phyloP scores from a whole-genome alignment of 2,797 vertebrate species.

The Schizothorax lantsangensis region DNA sequence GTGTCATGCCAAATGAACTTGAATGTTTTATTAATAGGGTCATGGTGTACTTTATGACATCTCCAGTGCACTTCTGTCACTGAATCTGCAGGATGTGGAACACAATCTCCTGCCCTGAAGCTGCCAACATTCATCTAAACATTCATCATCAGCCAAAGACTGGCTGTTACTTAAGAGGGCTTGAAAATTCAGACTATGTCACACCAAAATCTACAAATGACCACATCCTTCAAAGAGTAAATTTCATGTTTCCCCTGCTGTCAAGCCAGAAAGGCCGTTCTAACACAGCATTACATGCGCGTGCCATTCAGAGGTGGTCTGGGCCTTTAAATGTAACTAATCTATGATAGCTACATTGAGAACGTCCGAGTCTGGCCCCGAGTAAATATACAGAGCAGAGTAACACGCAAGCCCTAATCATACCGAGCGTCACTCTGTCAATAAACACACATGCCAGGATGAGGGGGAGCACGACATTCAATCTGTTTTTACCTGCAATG shows the following conservation, averaged over 20 bases:
- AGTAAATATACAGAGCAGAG: slow-evolving; percentile 80
- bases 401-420: slow-evolving; percentile 76
- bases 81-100: slow-evolving; percentile 5
- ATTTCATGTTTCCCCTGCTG: slow-evolving; percentile 56
- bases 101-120: slow-evolving; percentile 12
- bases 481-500: slow-evolving; percentile 69
- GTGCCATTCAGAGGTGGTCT: slow-evolving; percentile 78
- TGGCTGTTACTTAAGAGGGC: slow-evolving; percentile 16
- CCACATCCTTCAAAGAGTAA: slow-evolving; percentile 43
- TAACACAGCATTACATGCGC: slow-evolving; percentile 53
- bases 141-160: slow-evolving; percentile 20
- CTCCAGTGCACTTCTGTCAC: slow-evolving; percentile 25
- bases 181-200: slow-evolving; percentile 42
- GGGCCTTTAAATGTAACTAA: slow-evolving; percentile 74
- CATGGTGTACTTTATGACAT: slow-evolving; percentile 29
- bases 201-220: slow-evolving; percentile 47
- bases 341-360: slow-evolving; percentile 75
- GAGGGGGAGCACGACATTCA: slow-evolving; percentile 73
- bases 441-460: slow-evolving; percentile 78
- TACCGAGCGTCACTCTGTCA: slow-evolving; percentile 71
- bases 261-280: slow-evolving; percentile 70
- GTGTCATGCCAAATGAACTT: not conserved
- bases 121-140: slow-evolving; percentile 35
- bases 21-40: slow-evolving; percentile 15
- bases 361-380: slow-evolving; percentile 76